Conservation (phyloP, 2,888 invertebrate species). For the Allygus modestus region DNA sequence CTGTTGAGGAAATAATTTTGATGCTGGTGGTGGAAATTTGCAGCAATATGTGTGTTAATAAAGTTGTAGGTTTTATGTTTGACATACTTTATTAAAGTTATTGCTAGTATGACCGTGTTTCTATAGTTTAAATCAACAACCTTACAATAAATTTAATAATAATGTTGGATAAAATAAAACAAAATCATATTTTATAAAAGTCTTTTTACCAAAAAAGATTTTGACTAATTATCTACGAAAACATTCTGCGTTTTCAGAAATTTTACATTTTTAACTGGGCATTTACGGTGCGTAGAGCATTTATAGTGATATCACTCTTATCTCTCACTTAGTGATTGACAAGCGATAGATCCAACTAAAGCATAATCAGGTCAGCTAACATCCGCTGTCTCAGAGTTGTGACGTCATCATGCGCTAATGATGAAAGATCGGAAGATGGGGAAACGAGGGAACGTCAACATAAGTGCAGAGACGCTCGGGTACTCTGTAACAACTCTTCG, state of each 20-base stretch:
- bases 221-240: too few relatives aligned
- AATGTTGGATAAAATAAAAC: not conserved
- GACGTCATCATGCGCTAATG: slow-evolving; percentile 8
- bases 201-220: not conserved
- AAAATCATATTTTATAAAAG: not conserved
- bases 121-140: too few relatives aligned
- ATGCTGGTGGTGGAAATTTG: not conserved
- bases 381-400: not conserved
- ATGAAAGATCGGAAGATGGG: not conserved
- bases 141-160: too few relatives aligned
- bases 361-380: not conserved
- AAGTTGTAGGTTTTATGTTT: too few relatives aligned
- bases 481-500: too few relatives aligned
- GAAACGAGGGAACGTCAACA: not conserved
- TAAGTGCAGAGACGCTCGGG: too few relatives aligned
- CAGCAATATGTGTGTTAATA: too few relatives aligned
- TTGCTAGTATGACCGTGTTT: too few relatives aligned
- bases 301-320: not conserved
- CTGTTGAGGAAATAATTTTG: not conserved
- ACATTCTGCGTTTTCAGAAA: too few relatives aligned
- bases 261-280: too few relatives aligned
- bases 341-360: not conserved
- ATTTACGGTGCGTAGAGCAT: too few relatives aligned
- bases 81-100: too few relatives aligned
- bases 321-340: not conserved